Percentiles rank a stretch among this genome's conserved stretches.
phyloP scores from a whole-genome alignment of 2,888 invertebrate species.

The Pandemis cinnamomeana region DNA sequence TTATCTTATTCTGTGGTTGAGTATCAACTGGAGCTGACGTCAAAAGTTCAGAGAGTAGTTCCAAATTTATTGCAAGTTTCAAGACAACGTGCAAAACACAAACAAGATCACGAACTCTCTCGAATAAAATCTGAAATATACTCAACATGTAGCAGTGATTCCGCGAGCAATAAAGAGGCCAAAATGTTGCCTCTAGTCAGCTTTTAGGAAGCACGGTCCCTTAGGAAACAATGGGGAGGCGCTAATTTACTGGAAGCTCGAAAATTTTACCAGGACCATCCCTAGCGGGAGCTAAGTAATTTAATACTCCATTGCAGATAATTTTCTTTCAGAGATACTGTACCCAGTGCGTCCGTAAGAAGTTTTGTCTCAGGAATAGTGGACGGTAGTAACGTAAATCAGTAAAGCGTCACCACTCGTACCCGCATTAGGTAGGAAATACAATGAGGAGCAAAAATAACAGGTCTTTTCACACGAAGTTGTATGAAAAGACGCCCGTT shows the following conservation, averaged over 20 bases:
- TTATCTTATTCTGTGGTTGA: not conserved
- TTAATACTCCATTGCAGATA: constrained; percentile 28
- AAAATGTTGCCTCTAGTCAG: constrained; percentile 17
- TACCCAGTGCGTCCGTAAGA: constrained; percentile 17
- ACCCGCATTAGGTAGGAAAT: not conserved
- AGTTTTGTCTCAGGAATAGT: constrained; percentile 4
- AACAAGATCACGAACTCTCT: not conserved
- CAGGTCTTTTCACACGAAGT: too few relatives aligned
- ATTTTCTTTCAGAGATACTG: constrained; percentile 24
- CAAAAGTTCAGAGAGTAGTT: not conserved
- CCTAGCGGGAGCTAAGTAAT: constrained; percentile 23
- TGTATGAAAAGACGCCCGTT: too few relatives aligned
- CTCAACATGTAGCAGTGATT: constrained; percentile 15
- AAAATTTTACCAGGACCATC: constrained; percentile 18
- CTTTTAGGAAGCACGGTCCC: constrained; percentile 16
- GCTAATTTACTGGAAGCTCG: constrained; percentile 2
- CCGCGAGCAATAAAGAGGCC: constrained; percentile 12
- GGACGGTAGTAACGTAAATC: not conserved
- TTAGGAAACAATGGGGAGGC: constrained; percentile 13
- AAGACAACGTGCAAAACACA: not conserved
- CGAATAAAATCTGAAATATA: not conserved
- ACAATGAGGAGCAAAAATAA: not conserved
- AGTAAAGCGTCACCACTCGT: not conserved
- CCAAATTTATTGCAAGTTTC: not conserved
- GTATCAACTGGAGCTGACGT: not conserved